These are phyloP conservation scores for Pelecanus crispus DNA, from an alignment of 2,113 vertebrate genomes.

Conservation along the genomic window DNA sequence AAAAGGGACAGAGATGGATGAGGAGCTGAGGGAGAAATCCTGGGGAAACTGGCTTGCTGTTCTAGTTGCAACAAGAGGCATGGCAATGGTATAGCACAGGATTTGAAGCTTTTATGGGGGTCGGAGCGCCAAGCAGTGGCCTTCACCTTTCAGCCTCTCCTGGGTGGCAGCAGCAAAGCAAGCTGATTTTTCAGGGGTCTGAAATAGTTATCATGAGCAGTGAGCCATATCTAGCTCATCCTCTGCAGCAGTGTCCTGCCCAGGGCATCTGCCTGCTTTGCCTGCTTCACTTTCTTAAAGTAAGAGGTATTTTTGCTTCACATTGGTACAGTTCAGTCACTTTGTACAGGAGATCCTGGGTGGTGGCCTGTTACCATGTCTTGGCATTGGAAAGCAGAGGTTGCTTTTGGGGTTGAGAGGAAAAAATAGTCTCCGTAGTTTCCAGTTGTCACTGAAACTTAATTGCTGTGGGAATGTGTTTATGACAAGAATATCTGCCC, in stretches of 20 bases:
- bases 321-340: not conserved
- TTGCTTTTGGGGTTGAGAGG: not conserved
- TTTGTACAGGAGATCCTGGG: not conserved
- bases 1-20: not conserved
- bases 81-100: not conserved
- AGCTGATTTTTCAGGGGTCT: not conserved
- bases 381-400: not conserved
- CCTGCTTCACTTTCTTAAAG: not conserved
- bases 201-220: not conserved
- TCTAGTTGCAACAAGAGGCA: not conserved
- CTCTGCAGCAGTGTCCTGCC: not conserved
- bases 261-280: not conserved
- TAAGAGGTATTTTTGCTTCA: not conserved
- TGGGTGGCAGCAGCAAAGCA: not conserved
- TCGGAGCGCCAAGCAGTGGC: accelerated
- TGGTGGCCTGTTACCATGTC: not conserved
- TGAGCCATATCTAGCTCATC: not conserved
- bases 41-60: not conserved
- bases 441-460: not conserved
- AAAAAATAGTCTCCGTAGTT: not conserved
- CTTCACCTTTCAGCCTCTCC: not conserved
- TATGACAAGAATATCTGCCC: not conserved
- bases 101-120: not conserved
- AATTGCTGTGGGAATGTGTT: not conserved
- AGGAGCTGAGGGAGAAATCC: not conserved